Percentiles rank a stretch among this genome's conserved stretches.
Evolutionary conservation across 2,888 invertebrate genomes (phyloP).

Genomic region (Drosophila paranaensis): DNA sequence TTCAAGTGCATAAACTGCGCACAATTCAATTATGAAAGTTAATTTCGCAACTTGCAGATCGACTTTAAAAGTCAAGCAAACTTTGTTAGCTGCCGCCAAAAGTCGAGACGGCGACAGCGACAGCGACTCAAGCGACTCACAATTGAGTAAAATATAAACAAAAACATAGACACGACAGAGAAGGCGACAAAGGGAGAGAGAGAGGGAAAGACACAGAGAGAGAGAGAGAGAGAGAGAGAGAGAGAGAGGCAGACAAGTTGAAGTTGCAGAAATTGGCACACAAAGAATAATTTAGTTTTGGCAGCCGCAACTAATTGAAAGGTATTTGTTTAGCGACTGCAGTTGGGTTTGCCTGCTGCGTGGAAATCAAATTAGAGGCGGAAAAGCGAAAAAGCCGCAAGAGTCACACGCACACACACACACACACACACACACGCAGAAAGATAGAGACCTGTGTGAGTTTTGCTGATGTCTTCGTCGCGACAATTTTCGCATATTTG

Average conservation of each 20-base stretch:
- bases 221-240: neutral
- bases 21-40: slow-evolving; percentile 68
- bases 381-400: slow-evolving; percentile 44
- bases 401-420: slow-evolving; percentile 39
- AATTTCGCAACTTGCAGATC: slow-evolving; percentile 52
- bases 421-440: too few species aligned
- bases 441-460: neutral
- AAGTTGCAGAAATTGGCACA: slow-evolving; percentile 50
- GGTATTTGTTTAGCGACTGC: slow-evolving; percentile 72
- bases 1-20: slow-evolving; percentile 58
- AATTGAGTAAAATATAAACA: slow-evolving; percentile 15
- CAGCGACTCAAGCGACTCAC: slow-evolving; percentile 26
- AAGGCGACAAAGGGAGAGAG: neutral
- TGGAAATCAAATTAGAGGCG: slow-evolving; percentile 57
- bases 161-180: slow-evolving; percentile 11
- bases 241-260: slow-evolving; percentile 1
- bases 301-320: slow-evolving; percentile 72
- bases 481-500: slow-evolving; percentile 56
- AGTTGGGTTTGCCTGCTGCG: slow-evolving; percentile 43
- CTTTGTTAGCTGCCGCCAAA: slow-evolving; percentile 47
- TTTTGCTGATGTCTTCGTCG: slow-evolving; percentile 19
- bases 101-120: slow-evolving; percentile 43
- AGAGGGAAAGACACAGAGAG: neutral
- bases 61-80: slow-evolving; percentile 60
- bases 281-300: slow-evolving; percentile 71